phyloP scores from a whole-genome alignment of 2,888 invertebrate genomes.

The Leuctra nigra region DNA sequence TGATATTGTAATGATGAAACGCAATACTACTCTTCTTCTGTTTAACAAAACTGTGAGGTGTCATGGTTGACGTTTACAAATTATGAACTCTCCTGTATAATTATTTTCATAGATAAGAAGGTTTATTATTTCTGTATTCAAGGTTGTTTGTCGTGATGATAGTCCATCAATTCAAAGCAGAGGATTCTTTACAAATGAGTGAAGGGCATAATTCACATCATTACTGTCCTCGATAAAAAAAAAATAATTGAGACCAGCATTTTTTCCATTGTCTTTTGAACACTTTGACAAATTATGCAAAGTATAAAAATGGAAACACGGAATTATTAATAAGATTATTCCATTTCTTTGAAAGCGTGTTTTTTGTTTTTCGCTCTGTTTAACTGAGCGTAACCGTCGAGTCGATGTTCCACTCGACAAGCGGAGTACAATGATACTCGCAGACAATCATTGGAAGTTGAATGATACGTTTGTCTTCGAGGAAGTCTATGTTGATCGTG shows the following conservation, averaged over 20 bases:
- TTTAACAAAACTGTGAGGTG: constrained; percentile 17
- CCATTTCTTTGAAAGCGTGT: constrained; percentile 10
- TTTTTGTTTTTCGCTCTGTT: background rate
- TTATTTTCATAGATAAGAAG: background rate
- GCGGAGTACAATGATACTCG: constrained; percentile 8
- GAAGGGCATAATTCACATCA: constrained; percentile 23
- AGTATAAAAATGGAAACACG: constrained; percentile 11
- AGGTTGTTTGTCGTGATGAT: constrained; percentile 13
- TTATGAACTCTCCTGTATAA: constrained; percentile 11
- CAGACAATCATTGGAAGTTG: constrained; percentile 11
- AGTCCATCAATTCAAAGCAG: constrained; percentile 19
- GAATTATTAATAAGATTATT: constrained; percentile 15
- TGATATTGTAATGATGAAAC: background rate
- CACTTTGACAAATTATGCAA: constrained; percentile 18
- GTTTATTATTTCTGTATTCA: background rate
- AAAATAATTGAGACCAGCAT: constrained; percentile 5
- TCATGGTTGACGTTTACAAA: constrained; percentile 20
- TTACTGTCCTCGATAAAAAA: constrained; percentile 17
- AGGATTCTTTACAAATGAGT: constrained; percentile 21
- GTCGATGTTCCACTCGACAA: constrained; percentile 1
- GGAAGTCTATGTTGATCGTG: background rate
- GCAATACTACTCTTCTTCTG: constrained; percentile 17
- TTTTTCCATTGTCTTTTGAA: constrained; percentile 15
- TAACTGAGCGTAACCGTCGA: background rate
- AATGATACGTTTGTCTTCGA: background rate